phyloP scores from a whole-genome alignment of 2,797 vertebrate species.

The Hydrophis major region DNA sequence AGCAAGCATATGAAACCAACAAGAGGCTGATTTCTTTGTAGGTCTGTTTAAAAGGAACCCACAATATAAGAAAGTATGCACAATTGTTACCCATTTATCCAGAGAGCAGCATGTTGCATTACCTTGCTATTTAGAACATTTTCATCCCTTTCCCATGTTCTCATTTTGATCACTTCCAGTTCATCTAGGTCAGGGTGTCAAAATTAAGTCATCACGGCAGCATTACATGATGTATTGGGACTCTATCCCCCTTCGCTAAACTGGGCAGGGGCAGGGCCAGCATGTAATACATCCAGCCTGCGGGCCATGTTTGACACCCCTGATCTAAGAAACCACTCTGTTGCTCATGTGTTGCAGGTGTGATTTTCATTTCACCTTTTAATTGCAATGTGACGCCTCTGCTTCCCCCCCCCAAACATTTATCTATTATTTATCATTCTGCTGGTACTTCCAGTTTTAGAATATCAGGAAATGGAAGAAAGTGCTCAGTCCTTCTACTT shows the following conservation, averaged over 20 bases:
- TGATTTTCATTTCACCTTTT: constrained; percentile 20
- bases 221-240: no score
- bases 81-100: neutral
- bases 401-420: neutral
- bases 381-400: neutral
- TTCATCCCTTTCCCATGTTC: neutral
- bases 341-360: constrained; percentile 2
- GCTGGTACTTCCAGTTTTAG: neutral
- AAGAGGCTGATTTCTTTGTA: neutral
- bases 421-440: neutral
- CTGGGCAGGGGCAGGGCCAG: no score
- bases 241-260: no score
- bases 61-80: neutral
- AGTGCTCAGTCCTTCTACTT: neutral
- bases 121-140: neutral
- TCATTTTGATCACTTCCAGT: neutral
- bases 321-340: neutral
- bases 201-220: no score
- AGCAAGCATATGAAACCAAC: neutral
- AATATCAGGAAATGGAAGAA: neutral
- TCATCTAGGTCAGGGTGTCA: neutral
- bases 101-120: neutral
- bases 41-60: neutral
- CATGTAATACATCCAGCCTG: no score
- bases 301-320: no score